A percentile compares a stretch with the other conserved stretches of the same genome.
Conservation (phyloP, 2,113 vertebrate genomes). For the Conger conger region DNA sequence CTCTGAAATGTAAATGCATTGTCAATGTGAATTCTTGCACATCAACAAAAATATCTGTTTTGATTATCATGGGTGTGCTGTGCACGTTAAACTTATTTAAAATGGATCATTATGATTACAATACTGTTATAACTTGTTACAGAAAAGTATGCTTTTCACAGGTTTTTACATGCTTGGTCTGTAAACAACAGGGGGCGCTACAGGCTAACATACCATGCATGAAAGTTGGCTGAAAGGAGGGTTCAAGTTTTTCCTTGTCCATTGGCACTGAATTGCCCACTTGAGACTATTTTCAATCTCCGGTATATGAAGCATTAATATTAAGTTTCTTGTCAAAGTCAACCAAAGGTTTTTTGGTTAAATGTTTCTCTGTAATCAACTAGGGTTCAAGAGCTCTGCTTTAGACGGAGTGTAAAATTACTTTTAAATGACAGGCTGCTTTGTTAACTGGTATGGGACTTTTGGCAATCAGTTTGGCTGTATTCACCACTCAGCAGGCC, state of each 20-base stretch:
- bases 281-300: background rate
- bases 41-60: background rate
- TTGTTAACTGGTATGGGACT: background rate
- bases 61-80: background rate
- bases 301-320: background rate
- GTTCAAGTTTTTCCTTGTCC: no score
- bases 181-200: conserved; percentile 60
- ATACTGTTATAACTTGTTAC: background rate
- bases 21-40: background rate
- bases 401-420: background rate
- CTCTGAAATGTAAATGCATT: background rate
- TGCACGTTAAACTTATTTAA: background rate
- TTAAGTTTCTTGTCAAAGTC: background rate
- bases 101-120: background rate
- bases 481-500: no score
- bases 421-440: background rate
- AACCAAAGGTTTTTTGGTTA: background rate
- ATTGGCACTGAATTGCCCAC: background rate
- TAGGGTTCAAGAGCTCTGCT: background rate
- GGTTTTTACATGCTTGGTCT: conserved; percentile 39
- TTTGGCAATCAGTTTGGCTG: background rate
- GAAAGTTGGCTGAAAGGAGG: background rate
- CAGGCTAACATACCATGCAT: conserved; percentile 39
- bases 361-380: background rate
- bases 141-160: conserved; percentile 20